phyloP scores from a whole-genome alignment of 2,888 invertebrate genomes.

The Petrolisthes cinctipes region DNA sequence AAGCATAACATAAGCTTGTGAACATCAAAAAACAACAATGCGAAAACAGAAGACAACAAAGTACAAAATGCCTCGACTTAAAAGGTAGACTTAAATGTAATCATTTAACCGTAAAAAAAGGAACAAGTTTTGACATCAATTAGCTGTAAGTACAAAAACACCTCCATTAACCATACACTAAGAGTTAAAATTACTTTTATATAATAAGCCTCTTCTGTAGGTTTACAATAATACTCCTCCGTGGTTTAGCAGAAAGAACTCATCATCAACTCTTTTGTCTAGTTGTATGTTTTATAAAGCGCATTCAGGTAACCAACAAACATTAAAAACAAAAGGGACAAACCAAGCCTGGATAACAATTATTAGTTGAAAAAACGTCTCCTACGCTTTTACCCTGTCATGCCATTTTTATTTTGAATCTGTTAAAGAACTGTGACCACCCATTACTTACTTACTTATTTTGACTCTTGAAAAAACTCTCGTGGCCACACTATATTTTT shows the following conservation, averaged over 20 bases:
- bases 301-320: conserved; percentile 36
- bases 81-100: too few relatives aligned
- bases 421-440: conserved; percentile 23
- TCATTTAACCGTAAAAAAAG: background rate
- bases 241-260: background rate
- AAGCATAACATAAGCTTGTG: too few relatives aligned
- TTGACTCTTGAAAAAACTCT: too few relatives aligned
- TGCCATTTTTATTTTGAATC: conserved; percentile 26
- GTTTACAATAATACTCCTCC: conserved; percentile 6
- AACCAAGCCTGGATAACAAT: background rate
- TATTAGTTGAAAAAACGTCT: conserved; percentile 2
- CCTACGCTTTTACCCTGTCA: conserved; percentile 51
- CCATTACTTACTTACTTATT: too few relatives aligned
- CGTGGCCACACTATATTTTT: too few relatives aligned
- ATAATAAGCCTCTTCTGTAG: conserved; percentile 10
- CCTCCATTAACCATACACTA: conserved; percentile 11
- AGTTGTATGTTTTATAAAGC: conserved; percentile 32
- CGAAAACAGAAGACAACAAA: too few relatives aligned
- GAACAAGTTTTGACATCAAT: conserved; percentile 16
- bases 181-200: background rate
- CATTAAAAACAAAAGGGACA: background rate
- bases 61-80: too few relatives aligned
- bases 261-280: background rate
- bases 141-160: conserved; percentile 14
- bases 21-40: too few relatives aligned